Base-by-base conservation (phyloP, 2,888 invertebrate species). In the Acanthosepion pharaonis region DNA sequence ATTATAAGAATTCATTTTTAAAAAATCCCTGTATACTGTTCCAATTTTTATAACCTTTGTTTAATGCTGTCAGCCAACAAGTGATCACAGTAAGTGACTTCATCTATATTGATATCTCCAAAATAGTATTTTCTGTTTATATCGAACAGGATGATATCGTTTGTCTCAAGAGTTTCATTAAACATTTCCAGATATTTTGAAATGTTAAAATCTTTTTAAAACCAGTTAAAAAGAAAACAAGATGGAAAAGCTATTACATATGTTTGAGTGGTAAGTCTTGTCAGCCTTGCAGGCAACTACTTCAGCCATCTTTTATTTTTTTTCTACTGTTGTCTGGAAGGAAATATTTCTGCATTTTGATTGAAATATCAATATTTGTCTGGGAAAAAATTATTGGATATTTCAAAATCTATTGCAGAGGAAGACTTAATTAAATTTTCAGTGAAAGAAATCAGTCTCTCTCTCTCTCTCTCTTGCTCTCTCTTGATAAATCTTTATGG, bases 341-440 rank as follows among this genome's bases (percentile, higher is more conserved):
- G 78, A 78, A 78, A 78, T 78, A 18, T 78, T 78, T 78, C 78
- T 78, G 11, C 78, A 78, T 78, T 78, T 78, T n/a, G 78, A 78
- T 78, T 78, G 78, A 78, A 78, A 78, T n/a, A 78, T 78, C 78
- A n/a, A 78, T 78, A n/a, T 78, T 78, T 78, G 78, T 78, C 78
- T 78, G n/a, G 78, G 78, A 23, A 33, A 78, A 78, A 78, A 78
- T 78, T 78, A 78, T 78, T 78, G 78, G 78, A 78, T 9, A 78
- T 78, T 78, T 78, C 78, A 78, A 78, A 59, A 78, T 78, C n/a
- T 78, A 78, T 64, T 64, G n/a, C n/a, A n/a, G 78, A 78, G n/a
- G n/a, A 78, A 78, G n/a, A 78, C 78, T 78, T 78, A 78, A 78
- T 78, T 78, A 78, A 78, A 78, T 78, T 78, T 78, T 78, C n/a